Percentiles rank a stretch among this genome's conserved stretches.
phyloP scores from a whole-genome alignment of 2,797 vertebrate species.

The Buphagus erythrorhynchus region DNA sequence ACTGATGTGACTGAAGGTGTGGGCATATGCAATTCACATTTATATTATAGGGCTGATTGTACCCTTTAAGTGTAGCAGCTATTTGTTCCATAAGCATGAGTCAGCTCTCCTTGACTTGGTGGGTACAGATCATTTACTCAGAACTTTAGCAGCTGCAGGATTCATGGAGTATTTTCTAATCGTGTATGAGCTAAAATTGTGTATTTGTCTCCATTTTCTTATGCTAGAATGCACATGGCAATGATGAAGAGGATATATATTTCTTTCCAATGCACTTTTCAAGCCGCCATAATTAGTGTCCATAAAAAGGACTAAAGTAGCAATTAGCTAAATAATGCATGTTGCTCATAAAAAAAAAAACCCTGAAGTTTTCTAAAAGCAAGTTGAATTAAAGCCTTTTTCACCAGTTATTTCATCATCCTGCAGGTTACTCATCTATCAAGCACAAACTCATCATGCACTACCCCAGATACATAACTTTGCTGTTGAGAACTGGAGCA shows the following conservation, averaged over 20 bases:
- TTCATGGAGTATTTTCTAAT: not conserved
- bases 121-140: constrained; percentile 3
- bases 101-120: not conserved
- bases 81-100: constrained; percentile 18
- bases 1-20: not conserved
- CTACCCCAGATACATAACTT: not conserved
- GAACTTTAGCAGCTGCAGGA: not conserved
- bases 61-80: not conserved
- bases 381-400: not conserved
- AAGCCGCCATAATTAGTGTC: constrained; percentile 7
- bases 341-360: not conserved
- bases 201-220: not conserved
- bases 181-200: not conserved
- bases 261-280: not conserved
- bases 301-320: constrained; percentile 4
- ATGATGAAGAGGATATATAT: not conserved
- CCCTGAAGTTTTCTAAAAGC: not conserved
- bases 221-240: not conserved
- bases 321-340: constrained; percentile 54
- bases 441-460: not conserved
- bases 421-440: not conserved
- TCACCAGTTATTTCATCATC: not conserved
- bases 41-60: not conserved
- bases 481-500: not conserved
- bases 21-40: not conserved